Base-by-base conservation (phyloP, 1,140 invertebrate genomes). In the Aradophagus sp. region DNA sequence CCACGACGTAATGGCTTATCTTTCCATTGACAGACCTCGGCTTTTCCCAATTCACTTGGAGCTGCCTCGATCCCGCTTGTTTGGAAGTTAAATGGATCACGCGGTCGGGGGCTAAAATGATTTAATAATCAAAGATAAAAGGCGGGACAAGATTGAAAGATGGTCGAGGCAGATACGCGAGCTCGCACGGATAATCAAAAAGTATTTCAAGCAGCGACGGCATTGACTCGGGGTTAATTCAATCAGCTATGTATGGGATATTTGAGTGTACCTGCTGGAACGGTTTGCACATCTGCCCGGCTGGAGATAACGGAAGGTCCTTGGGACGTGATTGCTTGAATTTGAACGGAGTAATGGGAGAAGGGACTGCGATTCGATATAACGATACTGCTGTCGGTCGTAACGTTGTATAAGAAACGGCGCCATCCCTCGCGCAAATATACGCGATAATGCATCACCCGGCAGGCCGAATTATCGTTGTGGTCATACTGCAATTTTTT, bases 381-480 rank as follows among this genome's bases (percentile, higher is more conserved):
- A 66, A 55, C 44, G 36, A 58, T 58, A 50, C 44, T 58, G 23
- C 36, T 55, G 31, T 58, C 48, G 19, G 39, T 58, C 10, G 62
- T 67, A 13, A 26, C 50, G 11, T 52, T 52, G 45, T 67, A 67
- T 31, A 67, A 58, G 35, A 59, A 59, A 45, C 35, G 53, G 17
- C 55, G 65, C 65, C 65, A 68, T 45, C 55, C 41, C 48, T 59
- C 65, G 39, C 65, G 65, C 4, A 68, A 13, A 15, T 68, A 68
- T 53, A 68, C 39, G 20, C 48, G 36, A 36, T 70, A 70, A 50
- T 70, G 58, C 27, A 63, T 45, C 36, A 70, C 38, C 32, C 34
- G 35, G 35, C 67, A 70, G 6, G 67, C 50, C 13, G 48, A 50
- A 19, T 62, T 58, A 58, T 70, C 45, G 35, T 70, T 63, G 15